Percentiles rank a stretch among this genome's conserved stretches.
These are phyloP conservation scores for Protosalanx chinensis DNA, from an alignment of 2,797 vertebrate species.

Conservation along the genomic window DNA sequence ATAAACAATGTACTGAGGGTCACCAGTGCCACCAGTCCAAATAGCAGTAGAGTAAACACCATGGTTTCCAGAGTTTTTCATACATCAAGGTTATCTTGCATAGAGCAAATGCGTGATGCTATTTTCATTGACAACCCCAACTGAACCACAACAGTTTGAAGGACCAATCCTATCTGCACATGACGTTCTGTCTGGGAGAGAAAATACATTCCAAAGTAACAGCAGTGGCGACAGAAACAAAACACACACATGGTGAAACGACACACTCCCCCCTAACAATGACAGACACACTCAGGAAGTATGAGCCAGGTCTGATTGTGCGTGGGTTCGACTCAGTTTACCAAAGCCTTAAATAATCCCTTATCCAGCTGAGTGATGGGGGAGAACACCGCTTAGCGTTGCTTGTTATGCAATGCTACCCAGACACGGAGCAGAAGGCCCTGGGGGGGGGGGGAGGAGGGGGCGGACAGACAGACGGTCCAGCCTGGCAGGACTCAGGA, in stretches of 20 bases:
- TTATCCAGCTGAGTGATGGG: conserved; percentile 29
- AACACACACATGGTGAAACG: background rate
- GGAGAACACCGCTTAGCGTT: conserved; percentile 43
- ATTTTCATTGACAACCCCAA: no score
- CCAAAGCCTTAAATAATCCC: conserved; percentile 46
- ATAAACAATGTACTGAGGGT: background rate
- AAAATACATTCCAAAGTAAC: background rate
- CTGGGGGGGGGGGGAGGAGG: no score
- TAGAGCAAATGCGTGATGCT: no score
- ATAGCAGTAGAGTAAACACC: background rate
- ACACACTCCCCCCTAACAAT: background rate
- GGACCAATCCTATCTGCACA: background rate
- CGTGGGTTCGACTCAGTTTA: no score
- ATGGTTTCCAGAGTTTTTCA: no score
- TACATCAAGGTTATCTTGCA: no score
- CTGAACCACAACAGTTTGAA: no score
- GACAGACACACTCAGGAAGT: background rate
- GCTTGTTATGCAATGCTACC: conserved; percentile 28
- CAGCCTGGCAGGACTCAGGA: no score
- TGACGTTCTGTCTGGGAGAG: background rate
- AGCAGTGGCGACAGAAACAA: background rate
- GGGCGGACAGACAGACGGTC: background rate
- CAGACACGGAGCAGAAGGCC: conserved; percentile 19
- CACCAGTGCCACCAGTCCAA: background rate
- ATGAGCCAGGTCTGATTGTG: background rate